These are phyloP conservation scores for Typhlomys cinereus DNA, from an alignment of 2,113 vertebrate species.

Conservation along the genomic window DNA sequence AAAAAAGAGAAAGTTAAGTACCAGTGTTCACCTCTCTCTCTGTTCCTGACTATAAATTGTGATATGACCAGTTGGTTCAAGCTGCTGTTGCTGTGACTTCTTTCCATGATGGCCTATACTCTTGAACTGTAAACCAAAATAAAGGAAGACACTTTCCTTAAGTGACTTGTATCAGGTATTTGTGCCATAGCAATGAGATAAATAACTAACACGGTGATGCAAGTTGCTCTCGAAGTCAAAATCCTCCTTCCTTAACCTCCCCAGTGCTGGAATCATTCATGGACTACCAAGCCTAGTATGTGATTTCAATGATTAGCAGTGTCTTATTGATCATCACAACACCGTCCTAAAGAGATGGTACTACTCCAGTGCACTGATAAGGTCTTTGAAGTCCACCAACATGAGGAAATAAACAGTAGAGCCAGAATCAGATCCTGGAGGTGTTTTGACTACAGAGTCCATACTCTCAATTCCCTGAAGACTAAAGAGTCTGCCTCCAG, in stretches of 20 bases:
- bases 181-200: background rate
- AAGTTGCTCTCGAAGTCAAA: background rate
- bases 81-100: background rate
- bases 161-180: background rate
- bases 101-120: no score
- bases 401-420: background rate
- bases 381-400: background rate
- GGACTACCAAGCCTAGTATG: no score
- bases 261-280: background rate
- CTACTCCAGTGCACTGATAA: background rate
- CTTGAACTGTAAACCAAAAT: background rate
- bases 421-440: background rate
- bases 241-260: background rate
- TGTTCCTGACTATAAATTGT: background rate
- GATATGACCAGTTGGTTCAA: background rate
- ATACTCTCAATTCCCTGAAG: background rate
- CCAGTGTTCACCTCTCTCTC: background rate
- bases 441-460: background rate
- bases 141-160: background rate
- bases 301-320: background rate
- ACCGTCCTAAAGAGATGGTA: background rate
- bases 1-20: background rate
- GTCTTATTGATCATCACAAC: background rate
- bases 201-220: background rate
- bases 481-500: background rate